Evolutionary conservation across 2,113 vertebrate species (phyloP).

Genomic region (Platysternon megacephalum): DNA sequence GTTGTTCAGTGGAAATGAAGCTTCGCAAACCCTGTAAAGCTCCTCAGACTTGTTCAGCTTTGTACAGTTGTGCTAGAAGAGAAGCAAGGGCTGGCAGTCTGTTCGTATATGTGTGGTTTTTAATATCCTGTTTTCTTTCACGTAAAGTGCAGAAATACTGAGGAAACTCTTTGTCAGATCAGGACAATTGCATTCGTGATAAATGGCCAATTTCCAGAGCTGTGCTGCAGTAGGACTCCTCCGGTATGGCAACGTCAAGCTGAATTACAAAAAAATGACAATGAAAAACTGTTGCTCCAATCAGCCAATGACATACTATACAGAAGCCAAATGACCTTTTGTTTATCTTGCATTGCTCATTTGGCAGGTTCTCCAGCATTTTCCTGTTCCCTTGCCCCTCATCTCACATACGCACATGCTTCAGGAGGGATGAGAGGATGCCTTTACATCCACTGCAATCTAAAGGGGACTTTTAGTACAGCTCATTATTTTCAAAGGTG

Average conservation of each 20-base stretch:
- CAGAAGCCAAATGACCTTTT: not conserved
- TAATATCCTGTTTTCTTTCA: not conserved
- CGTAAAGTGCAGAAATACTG: not conserved
- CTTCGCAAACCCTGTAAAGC: not conserved
- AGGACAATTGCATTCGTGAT: not conserved
- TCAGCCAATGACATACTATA: accelerated
- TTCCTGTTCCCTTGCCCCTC: not conserved
- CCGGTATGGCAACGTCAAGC: not conserved
- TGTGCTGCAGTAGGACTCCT: not conserved
- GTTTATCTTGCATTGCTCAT: not conserved
- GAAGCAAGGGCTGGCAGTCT: not conserved
- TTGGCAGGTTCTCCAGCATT: not conserved
- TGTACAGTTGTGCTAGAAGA: not conserved
- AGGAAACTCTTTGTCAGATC: not conserved
- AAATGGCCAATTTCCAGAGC: not conserved
- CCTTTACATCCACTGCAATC: not conserved
- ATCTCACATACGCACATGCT: not conserved
- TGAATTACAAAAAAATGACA: not conserved
- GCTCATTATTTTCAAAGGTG: not conserved
- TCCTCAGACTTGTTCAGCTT: not conserved
- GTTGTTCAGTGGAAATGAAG: not conserved
- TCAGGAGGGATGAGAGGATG: not conserved
- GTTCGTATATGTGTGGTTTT: not conserved
- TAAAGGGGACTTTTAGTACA: not conserved
- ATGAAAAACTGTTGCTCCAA: not conserved